These are phyloP conservation scores for Frankliniella fusca DNA, from an alignment of 2,888 invertebrate genomes.

Conservation along the genomic window DNA sequence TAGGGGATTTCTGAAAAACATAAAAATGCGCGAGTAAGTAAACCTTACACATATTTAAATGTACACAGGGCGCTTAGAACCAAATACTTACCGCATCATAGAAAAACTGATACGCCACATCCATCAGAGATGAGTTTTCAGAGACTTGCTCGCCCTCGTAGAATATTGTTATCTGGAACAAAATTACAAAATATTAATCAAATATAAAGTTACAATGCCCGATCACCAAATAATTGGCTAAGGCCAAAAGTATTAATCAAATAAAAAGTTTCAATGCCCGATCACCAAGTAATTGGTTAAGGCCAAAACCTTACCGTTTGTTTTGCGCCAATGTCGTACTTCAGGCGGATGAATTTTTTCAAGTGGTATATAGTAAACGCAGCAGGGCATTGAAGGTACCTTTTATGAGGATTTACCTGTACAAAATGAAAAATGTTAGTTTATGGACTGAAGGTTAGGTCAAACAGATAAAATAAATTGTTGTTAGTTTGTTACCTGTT, in stretches of 20 bases:
- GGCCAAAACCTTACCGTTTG: slow-evolving; percentile 42
- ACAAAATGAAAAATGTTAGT: neutral
- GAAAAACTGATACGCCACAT: slow-evolving; percentile 67
- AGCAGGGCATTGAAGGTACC: slow-evolving; percentile 67
- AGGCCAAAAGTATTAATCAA: no score
- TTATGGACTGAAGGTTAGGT: no score
- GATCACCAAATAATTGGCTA: no score
- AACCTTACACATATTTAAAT: neutral
- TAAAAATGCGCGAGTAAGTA: neutral
- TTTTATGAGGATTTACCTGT: slow-evolving; percentile 45
- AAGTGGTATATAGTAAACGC: slow-evolving; percentile 63
- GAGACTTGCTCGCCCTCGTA: slow-evolving; percentile 60
- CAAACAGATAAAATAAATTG: neutral
- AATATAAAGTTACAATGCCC: neutral
- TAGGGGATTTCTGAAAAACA: slow-evolving; percentile 36
- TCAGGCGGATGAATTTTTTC: slow-evolving; percentile 60
- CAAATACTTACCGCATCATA: slow-evolving; percentile 60
- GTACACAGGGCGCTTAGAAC: neutral
- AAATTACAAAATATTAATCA: neutral
- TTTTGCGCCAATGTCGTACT: slow-evolving; percentile 56
- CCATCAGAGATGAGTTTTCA: slow-evolving; percentile 63
- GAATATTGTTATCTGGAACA: slow-evolving; percentile 57
- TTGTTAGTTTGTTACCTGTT: neutral
- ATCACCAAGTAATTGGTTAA: no score
- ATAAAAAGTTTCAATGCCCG: neutral